Evolutionary conservation across 2,797 vertebrate species (phyloP).

Genomic region (Bovichtus variegatus): DNA sequence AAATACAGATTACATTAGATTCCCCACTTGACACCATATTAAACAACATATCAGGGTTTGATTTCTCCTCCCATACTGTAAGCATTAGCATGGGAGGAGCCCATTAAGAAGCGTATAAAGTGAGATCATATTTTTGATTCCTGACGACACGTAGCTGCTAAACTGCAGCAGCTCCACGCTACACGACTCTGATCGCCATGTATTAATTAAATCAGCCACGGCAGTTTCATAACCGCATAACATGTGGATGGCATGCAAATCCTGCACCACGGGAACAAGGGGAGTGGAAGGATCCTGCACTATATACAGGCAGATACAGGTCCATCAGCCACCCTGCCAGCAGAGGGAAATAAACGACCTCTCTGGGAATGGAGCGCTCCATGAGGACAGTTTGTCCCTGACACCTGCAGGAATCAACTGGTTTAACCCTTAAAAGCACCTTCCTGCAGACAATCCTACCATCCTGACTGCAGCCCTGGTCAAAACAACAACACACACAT

Average conservation of each 20-base stretch:
- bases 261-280: neutral
- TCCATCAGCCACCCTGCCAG: neutral
- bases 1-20: too few relatives aligned
- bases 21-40: too few relatives aligned
- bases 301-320: neutral
- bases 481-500: too few relatives aligned
- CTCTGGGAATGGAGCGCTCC: neutral
- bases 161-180: neutral
- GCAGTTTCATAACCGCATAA: neutral
- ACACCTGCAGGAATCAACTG: constrained; percentile 4
- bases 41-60: too few relatives aligned
- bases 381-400: constrained; percentile 2
- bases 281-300: neutral
- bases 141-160: neutral
- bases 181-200: too few relatives aligned
- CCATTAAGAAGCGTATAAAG: neutral
- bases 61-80: neutral
- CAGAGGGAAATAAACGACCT: neutral
- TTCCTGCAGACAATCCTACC: too few relatives aligned
- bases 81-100: too few relatives aligned
- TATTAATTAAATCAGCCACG: neutral
- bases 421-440: neutral
- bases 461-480: too few relatives aligned
- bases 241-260: neutral
- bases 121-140: neutral